Evolutionary conservation across 2,888 invertebrate genomes (phyloP), one percentile per base, ranked within the genome.

Genomic region (Venusia cambrica): DNA sequence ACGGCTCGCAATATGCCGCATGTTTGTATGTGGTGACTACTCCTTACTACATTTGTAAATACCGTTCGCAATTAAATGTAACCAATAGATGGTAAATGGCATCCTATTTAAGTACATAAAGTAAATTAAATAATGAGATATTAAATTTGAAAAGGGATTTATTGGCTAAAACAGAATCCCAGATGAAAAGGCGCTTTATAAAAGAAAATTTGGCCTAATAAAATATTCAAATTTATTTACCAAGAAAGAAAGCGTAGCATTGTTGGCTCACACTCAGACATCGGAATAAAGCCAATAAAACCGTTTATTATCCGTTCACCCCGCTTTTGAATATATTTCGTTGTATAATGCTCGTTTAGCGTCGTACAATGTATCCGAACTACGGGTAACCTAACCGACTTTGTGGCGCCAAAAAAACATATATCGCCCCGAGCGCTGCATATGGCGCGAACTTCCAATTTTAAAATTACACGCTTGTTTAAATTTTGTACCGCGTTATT

Each of bases 391-490:
- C 41, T 18, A 38, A 22, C 25, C 37, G 75, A 71, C 77, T 53
- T 38, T 54, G 41, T 52, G 77, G 73, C 77, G 76, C 73, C 76
- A 49, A 62, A 63, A 69, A 55, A 59, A 61, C 62, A 50, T n/a
- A n/a, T 51, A 54, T 52, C 54, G 74, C 85, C 80, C 47, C 66
- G 42, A 65, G 85, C 79, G 45, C 25, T 62, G 67, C 85, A 85
- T 68, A 85, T 85, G 85, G 77, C 76, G 72, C 52, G 55, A 47
- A 35, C 57, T 63, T 61, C 58, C 63, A 73, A 76, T 68, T 76
- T 76, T 56, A 57, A 67, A 77, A 83, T 81, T 78, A 78, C 63
- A 73, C 73, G 73, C 78, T 53, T 75, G 78, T 79, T 81, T 81
- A 77, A 81, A 74, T 75, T 73, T 62, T 38, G 60, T 42, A 62